Percentiles rank a stretch among this genome's conserved stretches.
phyloP scores from a whole-genome alignment of 1,140 invertebrate species.

The Plodia interpunctella region DNA sequence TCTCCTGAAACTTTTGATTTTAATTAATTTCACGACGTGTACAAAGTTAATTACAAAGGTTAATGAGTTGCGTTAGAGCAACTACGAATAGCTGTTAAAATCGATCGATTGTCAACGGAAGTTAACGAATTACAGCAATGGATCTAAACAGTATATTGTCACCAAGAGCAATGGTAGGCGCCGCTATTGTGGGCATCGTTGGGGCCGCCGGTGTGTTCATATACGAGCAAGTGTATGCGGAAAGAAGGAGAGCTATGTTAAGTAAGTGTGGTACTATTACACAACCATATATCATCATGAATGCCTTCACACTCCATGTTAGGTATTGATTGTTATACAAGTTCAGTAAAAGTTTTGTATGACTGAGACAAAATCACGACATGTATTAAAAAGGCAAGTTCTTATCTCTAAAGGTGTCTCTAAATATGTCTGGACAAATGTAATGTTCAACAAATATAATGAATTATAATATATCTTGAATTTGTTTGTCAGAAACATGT shows the following conservation, averaged over 20 bases:
- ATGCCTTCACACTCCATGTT: too few relatives aligned
- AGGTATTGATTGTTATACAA: too few relatives aligned
- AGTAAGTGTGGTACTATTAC: slow-evolving; percentile 45
- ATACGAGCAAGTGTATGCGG: slow-evolving; percentile 79
- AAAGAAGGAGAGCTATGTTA: slow-evolving; percentile 75
- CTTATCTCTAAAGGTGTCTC: too few relatives aligned
- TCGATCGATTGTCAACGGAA: not conserved
- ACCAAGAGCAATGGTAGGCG: slow-evolving; percentile 67
- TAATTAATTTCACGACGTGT: not conserved
- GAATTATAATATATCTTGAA: too few relatives aligned
- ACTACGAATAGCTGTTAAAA: not conserved
- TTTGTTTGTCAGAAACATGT: too few relatives aligned
- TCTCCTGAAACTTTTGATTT: not conserved
- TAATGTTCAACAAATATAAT: too few relatives aligned
- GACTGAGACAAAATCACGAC: too few relatives aligned
- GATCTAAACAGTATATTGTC: slow-evolving; percentile 43
- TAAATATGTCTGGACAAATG: too few relatives aligned
- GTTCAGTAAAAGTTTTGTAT: too few relatives aligned
- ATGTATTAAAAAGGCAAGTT: too few relatives aligned
- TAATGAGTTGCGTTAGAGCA: not conserved
- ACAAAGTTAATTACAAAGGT: slow-evolving; percentile 1
- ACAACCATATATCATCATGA: not conserved
- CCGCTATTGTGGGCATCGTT: slow-evolving; percentile 80
- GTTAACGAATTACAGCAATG: slow-evolving; percentile 17
- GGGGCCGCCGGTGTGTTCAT: slow-evolving; percentile 80